A percentile compares a stretch with the other conserved stretches of the same genome.
Conservation (phyloP, 2,797 vertebrate species). For the Somateria mollissima region DNA sequence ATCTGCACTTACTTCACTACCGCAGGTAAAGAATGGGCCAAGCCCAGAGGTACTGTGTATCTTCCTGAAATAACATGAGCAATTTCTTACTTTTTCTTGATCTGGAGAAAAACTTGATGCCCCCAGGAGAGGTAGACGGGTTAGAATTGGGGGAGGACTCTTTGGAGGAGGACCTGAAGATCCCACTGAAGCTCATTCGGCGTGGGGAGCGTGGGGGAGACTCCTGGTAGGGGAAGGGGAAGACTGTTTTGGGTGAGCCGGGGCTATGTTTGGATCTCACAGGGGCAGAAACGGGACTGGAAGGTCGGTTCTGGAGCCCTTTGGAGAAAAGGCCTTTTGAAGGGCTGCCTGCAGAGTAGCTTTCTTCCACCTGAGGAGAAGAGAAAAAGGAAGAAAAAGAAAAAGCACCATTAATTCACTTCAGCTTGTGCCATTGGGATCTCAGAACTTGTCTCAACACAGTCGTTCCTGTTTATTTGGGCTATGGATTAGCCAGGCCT, state of each 20-base stretch:
- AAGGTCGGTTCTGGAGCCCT: slow-evolving; percentile 81
- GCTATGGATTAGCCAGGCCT: neutral
- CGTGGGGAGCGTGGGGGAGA: slow-evolving; percentile 93
- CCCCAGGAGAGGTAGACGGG: slow-evolving; percentile 84
- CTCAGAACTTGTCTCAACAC: neutral
- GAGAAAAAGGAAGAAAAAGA: slow-evolving; percentile 32
- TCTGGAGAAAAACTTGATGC: slow-evolving; percentile 95
- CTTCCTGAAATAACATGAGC: slow-evolving; percentile 71
- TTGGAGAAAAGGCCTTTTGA: slow-evolving; percentile 87
- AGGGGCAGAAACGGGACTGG: slow-evolving; percentile 87
- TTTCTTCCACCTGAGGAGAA: slow-evolving; percentile 83
- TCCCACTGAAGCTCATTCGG: slow-evolving; percentile 95
- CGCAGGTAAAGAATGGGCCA: slow-evolving; percentile 61
- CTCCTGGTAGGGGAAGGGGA: slow-evolving; percentile 90
- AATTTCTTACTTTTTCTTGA: slow-evolving; percentile 91
- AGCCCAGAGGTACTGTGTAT: slow-evolving; percentile 66
- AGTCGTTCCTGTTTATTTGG: neutral
- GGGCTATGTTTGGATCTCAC: slow-evolving; percentile 84
- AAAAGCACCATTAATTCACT: neutral
- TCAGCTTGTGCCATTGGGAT: neutral
- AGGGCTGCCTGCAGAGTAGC: slow-evolving; percentile 83
- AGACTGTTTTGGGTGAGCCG: slow-evolving; percentile 89
- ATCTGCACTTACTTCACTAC: slow-evolving; percentile 67
- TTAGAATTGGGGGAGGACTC: slow-evolving; percentile 85
- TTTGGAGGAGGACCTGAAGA: slow-evolving; percentile 93